These are phyloP conservation scores for Andricus curvator DNA, from an alignment of 2,888 invertebrate genomes.

Conservation along the genomic window DNA sequence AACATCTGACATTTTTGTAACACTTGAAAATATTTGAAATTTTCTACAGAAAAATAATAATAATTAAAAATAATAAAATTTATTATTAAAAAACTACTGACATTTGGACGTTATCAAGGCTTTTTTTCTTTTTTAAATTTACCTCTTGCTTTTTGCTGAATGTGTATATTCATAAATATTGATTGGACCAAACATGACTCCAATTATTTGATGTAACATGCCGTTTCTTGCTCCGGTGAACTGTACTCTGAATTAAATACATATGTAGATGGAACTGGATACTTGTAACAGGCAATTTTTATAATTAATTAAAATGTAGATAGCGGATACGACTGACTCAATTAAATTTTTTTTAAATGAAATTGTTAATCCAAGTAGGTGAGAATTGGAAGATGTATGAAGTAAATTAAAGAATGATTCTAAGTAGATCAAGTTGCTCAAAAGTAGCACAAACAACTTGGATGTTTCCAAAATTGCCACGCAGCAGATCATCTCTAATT, in stretches of 20 bases:
- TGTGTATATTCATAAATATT: not conserved
- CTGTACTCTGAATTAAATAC: not conserved
- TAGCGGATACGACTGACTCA: too few species aligned
- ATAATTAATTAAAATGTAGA: not conserved
- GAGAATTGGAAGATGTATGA: not conserved
- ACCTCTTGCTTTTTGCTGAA: not conserved
- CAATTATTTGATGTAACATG: not conserved
- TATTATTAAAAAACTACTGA: too few species aligned
- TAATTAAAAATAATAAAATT: too few species aligned
- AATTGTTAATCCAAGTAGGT: not conserved
- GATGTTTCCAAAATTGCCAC: not conserved
- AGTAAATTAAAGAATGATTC: not conserved
- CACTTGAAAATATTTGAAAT: too few species aligned
- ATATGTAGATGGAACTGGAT: not conserved
- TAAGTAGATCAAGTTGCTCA: not conserved
- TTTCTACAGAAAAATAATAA: too few species aligned
- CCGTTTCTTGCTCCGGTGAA: not conserved
- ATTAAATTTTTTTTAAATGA: not conserved
- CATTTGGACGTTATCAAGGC: not conserved
- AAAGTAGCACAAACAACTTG: constrained; percentile 19
- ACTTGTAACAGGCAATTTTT: not conserved
- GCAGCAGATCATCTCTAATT: constrained; percentile 1
- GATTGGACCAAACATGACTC: not conserved
- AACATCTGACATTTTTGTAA: too few species aligned
- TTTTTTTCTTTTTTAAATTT: not conserved